Evolutionary conservation across 2,888 invertebrate genomes (phyloP).

Genomic region (Trachelus iudaicus): DNA sequence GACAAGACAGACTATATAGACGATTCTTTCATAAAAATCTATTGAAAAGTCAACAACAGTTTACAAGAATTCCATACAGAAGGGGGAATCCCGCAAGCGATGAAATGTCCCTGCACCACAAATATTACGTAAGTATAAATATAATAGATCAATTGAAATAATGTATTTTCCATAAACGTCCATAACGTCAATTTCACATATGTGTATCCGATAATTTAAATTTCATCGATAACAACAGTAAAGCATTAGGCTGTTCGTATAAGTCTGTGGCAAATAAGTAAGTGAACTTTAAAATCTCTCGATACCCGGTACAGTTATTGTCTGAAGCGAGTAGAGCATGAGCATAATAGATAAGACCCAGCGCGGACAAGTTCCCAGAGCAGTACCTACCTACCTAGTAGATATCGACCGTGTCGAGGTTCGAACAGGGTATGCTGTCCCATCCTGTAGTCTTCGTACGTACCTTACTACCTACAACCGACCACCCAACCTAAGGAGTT

Average conservation of each 20-base stretch:
- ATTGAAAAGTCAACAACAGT: background rate
- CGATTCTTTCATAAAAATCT: background rate
- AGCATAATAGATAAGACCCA: slow-evolving; percentile 45
- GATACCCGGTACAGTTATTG: slow-evolving; percentile 35
- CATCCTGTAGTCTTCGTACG: slow-evolving; percentile 9
- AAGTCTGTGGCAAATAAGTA: background rate
- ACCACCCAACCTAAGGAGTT: slow-evolving; percentile 14
- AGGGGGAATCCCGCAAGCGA: slow-evolving; percentile 12
- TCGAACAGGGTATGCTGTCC: background rate
- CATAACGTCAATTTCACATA: too few relatives aligned
- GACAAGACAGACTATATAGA: background rate
- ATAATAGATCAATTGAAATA: background rate
- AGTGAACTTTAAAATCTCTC: slow-evolving; percentile 11
- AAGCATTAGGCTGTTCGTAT: background rate
- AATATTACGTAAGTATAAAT: slow-evolving; percentile 59
- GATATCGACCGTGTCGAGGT: slow-evolving; percentile 5
- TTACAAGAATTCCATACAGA: background rate
- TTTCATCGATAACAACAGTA: background rate
- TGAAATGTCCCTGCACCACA: slow-evolving; percentile 62
- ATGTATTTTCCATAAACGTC: background rate
- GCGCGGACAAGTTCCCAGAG: slow-evolving; percentile 3
- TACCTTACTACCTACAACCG: slow-evolving; percentile 11
- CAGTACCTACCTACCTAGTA: background rate
- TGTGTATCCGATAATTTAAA: background rate
- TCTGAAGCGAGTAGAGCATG: slow-evolving; percentile 36